These are phyloP conservation scores for Graphium colonna DNA, from an alignment of 2,888 invertebrate genomes.

Conservation along the genomic window DNA sequence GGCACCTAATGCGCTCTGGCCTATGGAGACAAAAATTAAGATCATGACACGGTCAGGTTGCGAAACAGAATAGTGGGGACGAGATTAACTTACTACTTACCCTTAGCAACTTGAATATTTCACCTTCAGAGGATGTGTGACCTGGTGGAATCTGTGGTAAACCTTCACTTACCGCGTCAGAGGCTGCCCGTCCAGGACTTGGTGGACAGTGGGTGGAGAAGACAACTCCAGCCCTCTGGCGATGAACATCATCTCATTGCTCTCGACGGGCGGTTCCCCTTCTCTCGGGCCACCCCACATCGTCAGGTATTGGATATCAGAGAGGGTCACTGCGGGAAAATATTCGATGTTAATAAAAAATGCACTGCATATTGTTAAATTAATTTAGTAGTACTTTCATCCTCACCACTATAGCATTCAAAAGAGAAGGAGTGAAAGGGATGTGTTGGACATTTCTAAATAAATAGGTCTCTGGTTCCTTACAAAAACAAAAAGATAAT, in stretches of 20 bases:
- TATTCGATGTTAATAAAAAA: conserved; percentile 14
- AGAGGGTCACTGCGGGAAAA: conserved; percentile 7
- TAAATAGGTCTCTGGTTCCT: too few relatives aligned
- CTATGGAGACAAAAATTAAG: too few relatives aligned
- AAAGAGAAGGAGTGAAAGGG: too few relatives aligned
- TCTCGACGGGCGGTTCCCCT: conserved; percentile 40
- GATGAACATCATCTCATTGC: conserved; percentile 86
- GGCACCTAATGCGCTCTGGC: too few relatives aligned
- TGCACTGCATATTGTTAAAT: too few relatives aligned
- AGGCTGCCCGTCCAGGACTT: conserved; percentile 91
- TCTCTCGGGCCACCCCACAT: conserved; percentile 36
- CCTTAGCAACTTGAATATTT: not conserved
- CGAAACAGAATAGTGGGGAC: too few relatives aligned
- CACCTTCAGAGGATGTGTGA: too few relatives aligned
- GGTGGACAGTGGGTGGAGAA: conserved; percentile 91
- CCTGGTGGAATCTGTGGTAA: not conserved
- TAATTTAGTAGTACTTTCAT: too few relatives aligned
- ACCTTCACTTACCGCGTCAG: conserved; percentile 54
- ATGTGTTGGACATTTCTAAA: too few relatives aligned
- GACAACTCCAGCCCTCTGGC: conserved; percentile 94
- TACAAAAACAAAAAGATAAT: too few relatives aligned
- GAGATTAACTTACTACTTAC: not conserved
- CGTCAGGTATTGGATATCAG: conserved; percentile 11
- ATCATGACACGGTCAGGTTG: too few relatives aligned
- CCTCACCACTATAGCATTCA: too few relatives aligned